phyloP scores from a whole-genome alignment of 2,113 vertebrate genomes.

The Cromileptes altivelis region DNA sequence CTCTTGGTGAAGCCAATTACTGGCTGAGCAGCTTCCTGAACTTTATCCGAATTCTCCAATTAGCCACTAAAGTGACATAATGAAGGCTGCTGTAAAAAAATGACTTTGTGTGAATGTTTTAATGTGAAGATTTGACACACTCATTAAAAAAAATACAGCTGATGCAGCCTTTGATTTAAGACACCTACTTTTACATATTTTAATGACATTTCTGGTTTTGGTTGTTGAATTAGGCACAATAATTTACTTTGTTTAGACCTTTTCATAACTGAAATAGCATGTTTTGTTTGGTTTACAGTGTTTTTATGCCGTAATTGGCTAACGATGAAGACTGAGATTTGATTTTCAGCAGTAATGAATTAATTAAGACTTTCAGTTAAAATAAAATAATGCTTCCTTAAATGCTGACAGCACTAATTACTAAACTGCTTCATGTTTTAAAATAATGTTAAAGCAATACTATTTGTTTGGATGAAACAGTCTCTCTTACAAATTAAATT shows the following conservation, averaged over 20 bases:
- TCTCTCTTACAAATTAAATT: too few species aligned
- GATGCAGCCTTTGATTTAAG: too few species aligned
- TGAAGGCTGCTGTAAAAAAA: not conserved
- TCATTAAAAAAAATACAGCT: not conserved
- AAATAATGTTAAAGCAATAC: too few species aligned
- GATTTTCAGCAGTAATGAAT: too few species aligned
- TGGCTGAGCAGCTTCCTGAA: slow-evolving; percentile 24
- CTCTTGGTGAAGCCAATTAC: slow-evolving; percentile 38
- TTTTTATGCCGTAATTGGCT: too few species aligned
- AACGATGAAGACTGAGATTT: not conserved
- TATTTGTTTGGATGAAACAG: too few species aligned
- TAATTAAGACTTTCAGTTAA: too few species aligned
- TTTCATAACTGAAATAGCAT: not conserved
- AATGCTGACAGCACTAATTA: too few species aligned
- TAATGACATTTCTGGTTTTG: not conserved
- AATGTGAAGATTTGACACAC: not conserved
- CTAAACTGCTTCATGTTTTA: too few species aligned
- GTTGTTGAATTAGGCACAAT: not conserved
- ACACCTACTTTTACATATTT: too few species aligned
- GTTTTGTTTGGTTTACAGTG: not conserved
- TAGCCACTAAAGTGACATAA: slow-evolving; percentile 16
- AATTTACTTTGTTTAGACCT: not conserved
- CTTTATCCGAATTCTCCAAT: slow-evolving; percentile 31
- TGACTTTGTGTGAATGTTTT: not conserved
- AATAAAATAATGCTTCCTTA: too few species aligned